phyloP scores from a whole-genome alignment of 2,797 vertebrate species.

The Paedocypris micromegethes region DNA sequence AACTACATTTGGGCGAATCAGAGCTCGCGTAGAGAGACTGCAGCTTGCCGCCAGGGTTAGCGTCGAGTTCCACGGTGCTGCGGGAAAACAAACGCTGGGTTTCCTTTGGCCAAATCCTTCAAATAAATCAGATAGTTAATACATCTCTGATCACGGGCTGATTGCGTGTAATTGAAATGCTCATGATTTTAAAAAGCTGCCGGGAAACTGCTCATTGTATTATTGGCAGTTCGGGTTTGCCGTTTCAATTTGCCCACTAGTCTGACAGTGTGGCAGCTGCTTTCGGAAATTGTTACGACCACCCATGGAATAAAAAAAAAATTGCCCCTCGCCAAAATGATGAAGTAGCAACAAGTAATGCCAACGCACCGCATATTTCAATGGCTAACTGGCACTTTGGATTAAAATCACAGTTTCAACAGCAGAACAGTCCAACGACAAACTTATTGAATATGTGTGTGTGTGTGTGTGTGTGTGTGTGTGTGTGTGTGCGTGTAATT shows the following conservation, averaged over 20 bases:
- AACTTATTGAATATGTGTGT: conserved; percentile 14
- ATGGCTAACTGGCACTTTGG: too few relatives aligned
- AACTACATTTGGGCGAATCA: conserved; percentile 47
- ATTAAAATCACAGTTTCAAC: too few relatives aligned
- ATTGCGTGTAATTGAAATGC: conserved; percentile 24
- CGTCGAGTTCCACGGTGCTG: conserved; percentile 8
- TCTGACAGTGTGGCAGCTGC: conserved; percentile 19
- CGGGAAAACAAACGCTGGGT: conserved; percentile 35
- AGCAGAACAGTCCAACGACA: background rate
- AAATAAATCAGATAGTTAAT: conserved; percentile 41
- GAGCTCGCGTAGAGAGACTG: conserved; percentile 23
- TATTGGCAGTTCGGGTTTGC: background rate
- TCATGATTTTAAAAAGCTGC: conserved; percentile 11
- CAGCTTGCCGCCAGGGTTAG: conserved; percentile 20
- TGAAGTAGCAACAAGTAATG: too few relatives aligned
- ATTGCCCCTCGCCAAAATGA: background rate
- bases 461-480: conserved; percentile 49
- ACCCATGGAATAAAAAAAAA: conserved; percentile 17
- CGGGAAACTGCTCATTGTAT: conserved; percentile 5
- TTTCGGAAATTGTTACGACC: conserved; percentile 10
- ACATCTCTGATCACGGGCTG: conserved; percentile 28
- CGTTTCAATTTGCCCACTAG: background rate
- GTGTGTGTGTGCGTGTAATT: conserved; percentile 64
- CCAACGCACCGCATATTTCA: too few relatives aligned
- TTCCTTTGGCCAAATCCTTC: conserved; percentile 20